These are phyloP conservation scores for Sylvia atricapilla DNA, from an alignment of 2,113 vertebrate genomes.

Conservation along the genomic window DNA sequence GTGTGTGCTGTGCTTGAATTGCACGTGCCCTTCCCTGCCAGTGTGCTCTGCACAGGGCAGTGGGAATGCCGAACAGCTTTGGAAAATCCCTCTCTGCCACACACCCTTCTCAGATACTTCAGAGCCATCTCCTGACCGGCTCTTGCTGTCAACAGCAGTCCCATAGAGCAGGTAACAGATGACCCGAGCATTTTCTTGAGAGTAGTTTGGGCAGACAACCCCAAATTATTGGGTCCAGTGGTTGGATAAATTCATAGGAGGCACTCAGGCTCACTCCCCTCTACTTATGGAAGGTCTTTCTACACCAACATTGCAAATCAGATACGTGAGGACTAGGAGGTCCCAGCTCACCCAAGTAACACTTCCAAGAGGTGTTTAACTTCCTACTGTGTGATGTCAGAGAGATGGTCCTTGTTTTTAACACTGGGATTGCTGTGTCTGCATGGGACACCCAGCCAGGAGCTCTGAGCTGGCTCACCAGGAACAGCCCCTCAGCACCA, in stretches of 20 bases:
- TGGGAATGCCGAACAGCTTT: neutral
- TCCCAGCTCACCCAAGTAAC: neutral
- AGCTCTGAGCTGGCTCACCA: neutral
- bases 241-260: neutral
- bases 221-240: neutral
- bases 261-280: neutral
- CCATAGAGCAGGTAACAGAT: neutral
- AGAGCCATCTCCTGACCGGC: neutral
- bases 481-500: neutral
- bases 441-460: neutral
- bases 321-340: neutral
- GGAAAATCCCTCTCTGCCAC: neutral
- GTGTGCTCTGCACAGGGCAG: fast-evolving
- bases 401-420: neutral
- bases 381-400: neutral
- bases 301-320: neutral
- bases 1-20: neutral
- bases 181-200: neutral
- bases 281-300: neutral
- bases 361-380: neutral
- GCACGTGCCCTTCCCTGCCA: neutral
- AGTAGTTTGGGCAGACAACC: neutral
- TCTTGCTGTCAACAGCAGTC: neutral
- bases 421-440: neutral
- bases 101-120: neutral